Evolutionary conservation across 2,888 invertebrate species (phyloP).

Genomic region (Cryptophagus acutangulus): DNA sequence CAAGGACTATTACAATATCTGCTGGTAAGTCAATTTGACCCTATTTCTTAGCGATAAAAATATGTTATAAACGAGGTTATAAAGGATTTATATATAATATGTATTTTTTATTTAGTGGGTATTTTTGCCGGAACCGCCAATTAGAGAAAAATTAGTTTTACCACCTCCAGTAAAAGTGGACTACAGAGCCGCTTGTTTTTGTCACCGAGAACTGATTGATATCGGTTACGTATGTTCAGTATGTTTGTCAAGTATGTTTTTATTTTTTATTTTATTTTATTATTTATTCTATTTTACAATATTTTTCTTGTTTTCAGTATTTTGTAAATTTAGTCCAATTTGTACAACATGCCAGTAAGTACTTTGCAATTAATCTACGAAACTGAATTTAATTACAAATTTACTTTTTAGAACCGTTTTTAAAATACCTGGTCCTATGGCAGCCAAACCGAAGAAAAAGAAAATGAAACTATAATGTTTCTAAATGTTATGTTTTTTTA

Average conservation of each 20-base stretch:
- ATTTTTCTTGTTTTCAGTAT: slow-evolving; percentile 63
- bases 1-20: slow-evolving; percentile 82
- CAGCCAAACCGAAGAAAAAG: slow-evolving; percentile 76
- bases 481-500: too few species aligned
- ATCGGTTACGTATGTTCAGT: slow-evolving; percentile 97
- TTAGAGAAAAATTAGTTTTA: slow-evolving; percentile 75
- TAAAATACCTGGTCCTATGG: slow-evolving; percentile 78
- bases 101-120: slow-evolving; percentile 66
- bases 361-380: slow-evolving; percentile 27
- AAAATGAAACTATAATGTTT: slow-evolving; percentile 63
- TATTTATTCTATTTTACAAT: slow-evolving; percentile 9
- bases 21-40: slow-evolving; percentile 70
- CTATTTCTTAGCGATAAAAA: too few species aligned
- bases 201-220: slow-evolving; percentile 90
- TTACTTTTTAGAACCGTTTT: slow-evolving; percentile 74
- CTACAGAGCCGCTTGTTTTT: slow-evolving; percentile 96
- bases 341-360: slow-evolving; percentile 97
- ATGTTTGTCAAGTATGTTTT: slow-evolving; percentile 78
- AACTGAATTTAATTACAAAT: slow-evolving; percentile 8
- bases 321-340: slow-evolving; percentile 95
- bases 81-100: slow-evolving; percentile 6
- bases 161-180: slow-evolving; percentile 90
- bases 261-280: slow-evolving; percentile 1
- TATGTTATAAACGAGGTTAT: slow-evolving; percentile 1
- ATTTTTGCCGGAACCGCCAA: slow-evolving; percentile 79